Percentiles rank a stretch among this genome's conserved stretches.
Conservation (phyloP, 2,113 vertebrate genomes). For the Pangasianodon gigas region DNA sequence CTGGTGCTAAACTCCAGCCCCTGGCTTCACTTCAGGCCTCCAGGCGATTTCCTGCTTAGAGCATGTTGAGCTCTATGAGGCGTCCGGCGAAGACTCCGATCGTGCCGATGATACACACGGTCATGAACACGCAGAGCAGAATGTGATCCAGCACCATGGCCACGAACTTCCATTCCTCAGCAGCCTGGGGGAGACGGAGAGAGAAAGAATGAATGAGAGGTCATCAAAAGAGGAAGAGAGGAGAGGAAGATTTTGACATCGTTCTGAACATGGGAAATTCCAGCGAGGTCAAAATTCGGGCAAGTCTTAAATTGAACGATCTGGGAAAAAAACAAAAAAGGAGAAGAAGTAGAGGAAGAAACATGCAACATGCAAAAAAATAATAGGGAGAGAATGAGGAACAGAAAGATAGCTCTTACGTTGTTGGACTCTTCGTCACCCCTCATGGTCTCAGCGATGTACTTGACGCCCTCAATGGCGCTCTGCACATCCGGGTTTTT, state of each 20-base stretch:
- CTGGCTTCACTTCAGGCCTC: constrained; percentile 27
- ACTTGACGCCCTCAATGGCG: constrained; percentile 94
- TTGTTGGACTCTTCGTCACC: constrained; percentile 93
- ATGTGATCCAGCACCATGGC: constrained; percentile 98
- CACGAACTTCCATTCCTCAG: constrained; percentile 98
- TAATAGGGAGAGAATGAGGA: background rate
- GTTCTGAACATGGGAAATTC: background rate
- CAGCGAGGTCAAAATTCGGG: background rate
- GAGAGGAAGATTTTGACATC: background rate
- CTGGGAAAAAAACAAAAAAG: background rate
- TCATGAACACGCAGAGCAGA: constrained; percentile 94
- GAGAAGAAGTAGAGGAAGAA: background rate
- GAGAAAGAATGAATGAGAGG: background rate
- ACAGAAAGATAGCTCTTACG: constrained; percentile 71
- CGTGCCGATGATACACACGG: constrained; percentile 93
- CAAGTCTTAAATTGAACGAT: background rate
- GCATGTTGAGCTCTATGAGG: constrained; percentile 90
- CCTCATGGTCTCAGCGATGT: constrained; percentile 98
- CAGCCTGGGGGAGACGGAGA: constrained; percentile 72
- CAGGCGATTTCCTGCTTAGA: constrained; percentile 62
- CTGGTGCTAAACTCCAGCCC: constrained; percentile 9
- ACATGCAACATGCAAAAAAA: background rate
- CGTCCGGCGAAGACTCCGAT: constrained; percentile 91
- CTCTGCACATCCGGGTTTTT: constrained; percentile 95
- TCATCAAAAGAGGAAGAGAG: constrained; percentile 1